These are phyloP conservation scores for Echeneis naucrates DNA, from an alignment of 2,797 vertebrate genomes.

Conservation along the genomic window DNA sequence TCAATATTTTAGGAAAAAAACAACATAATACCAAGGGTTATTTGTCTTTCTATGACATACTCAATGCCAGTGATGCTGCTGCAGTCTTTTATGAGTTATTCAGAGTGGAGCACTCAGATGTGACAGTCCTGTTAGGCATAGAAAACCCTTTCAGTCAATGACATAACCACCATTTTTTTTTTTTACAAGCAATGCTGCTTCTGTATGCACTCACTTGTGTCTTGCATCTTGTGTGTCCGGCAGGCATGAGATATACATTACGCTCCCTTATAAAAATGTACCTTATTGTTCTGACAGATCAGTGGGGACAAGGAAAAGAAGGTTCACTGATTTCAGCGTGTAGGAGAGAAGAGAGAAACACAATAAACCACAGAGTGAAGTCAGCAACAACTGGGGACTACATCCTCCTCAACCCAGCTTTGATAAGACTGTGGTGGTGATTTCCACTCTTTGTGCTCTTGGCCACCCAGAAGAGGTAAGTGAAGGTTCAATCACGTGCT, in stretches of 20 bases:
- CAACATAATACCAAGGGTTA: not conserved
- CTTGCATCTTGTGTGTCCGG: not conserved
- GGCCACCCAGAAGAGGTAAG: constrained; percentile 53
- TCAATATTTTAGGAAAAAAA: too few species aligned
- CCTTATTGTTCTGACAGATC: constrained; percentile 42
- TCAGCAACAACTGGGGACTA: not conserved
- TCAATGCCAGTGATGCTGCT: constrained; percentile 18
- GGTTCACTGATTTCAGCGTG: not conserved
- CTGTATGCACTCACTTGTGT: constrained; percentile 16
- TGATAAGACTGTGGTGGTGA: constrained; percentile 28
- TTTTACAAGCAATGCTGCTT: constrained; percentile 13
- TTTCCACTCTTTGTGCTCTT: constrained; percentile 30
- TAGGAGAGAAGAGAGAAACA: constrained; percentile 4
- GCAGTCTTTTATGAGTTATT: constrained; percentile 27
- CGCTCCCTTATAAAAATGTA: constrained; percentile 15
- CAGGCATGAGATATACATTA: not conserved
- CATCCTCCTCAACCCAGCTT: constrained; percentile 5
- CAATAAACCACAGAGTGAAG: not conserved
- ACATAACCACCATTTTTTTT: constrained; percentile 42
- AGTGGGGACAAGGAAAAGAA: constrained; percentile 3
- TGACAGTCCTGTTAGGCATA: constrained; percentile 49
- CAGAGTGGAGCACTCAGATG: constrained; percentile 37
- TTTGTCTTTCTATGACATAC: constrained; percentile 10
- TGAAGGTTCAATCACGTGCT: constrained; percentile 68
- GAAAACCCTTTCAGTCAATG: constrained; percentile 45